These are phyloP conservation scores for Drosophila sp. DNA, from an alignment of 1,140 invertebrate genomes.

Conservation along the genomic window DNA sequence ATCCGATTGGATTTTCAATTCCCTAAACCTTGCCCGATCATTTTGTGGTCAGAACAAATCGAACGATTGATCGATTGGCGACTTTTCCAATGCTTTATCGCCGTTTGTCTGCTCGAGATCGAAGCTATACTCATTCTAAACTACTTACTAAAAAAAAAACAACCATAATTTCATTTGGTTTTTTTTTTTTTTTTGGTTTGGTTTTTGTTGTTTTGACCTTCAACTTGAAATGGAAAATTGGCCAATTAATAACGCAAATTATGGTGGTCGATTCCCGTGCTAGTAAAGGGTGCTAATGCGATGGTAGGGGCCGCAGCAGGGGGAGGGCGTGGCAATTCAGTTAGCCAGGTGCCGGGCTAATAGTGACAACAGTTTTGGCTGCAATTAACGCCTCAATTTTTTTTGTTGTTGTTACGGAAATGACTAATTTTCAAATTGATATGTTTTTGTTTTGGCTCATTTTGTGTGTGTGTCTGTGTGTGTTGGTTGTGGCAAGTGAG, in stretches of 20 bases:
- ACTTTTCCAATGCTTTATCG: background rate
- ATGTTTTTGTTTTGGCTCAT: slow-evolving; percentile 1
- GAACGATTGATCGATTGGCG: background rate
- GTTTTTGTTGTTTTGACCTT: slow-evolving; percentile 47
- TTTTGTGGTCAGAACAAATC: slow-evolving; percentile 4
- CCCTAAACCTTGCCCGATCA: background rate
- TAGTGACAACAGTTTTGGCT: slow-evolving; percentile 72
- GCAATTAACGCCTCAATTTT: slow-evolving; percentile 67
- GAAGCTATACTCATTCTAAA: slow-evolving; percentile 28
- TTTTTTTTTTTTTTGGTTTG: slow-evolving; percentile 41
- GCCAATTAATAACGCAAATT: slow-evolving; percentile 77
- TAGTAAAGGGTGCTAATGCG: slow-evolving; percentile 8
- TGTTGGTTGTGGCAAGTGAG: background rate
- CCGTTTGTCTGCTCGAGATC: background rate
- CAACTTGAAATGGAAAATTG: slow-evolving; percentile 81
- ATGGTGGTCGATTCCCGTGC: slow-evolving; percentile 54
- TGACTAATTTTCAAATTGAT: slow-evolving; percentile 63
- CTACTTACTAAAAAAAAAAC: slow-evolving; percentile 12
- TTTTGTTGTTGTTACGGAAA: slow-evolving; percentile 52
- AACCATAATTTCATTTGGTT: slow-evolving; percentile 37
- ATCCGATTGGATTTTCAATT: background rate
- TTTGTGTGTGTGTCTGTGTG: background rate
- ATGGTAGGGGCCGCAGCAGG: background rate
- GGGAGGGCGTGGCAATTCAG: slow-evolving; percentile 12
- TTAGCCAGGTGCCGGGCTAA: slow-evolving; percentile 10